Base-by-base conservation (phyloP, 2,113 vertebrate species). In the Xiphias gladius region DNA sequence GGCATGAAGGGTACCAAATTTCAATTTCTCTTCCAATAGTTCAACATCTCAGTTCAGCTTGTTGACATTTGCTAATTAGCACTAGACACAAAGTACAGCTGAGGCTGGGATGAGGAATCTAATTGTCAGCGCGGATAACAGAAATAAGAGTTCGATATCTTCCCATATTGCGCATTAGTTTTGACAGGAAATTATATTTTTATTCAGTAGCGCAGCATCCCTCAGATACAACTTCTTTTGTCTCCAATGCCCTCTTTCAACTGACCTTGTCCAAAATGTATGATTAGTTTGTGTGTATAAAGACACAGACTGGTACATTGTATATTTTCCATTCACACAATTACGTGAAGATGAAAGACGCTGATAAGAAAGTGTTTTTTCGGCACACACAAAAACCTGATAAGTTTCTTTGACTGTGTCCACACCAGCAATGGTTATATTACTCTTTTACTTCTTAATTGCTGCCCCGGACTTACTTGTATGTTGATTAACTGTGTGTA, bases 331-430 rank as follows among this genome's bases (percentile, higher is more conserved):
- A 52, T 16, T 73, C 19, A 46, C 58, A 43, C 58, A 39, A 48
- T 64, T 73, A 50, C 41, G 16, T 77, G 69, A 32, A 65, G 35
- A 74, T 39, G 5, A 58, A 37, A 59, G 30, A 17, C 16, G 14
- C 7, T 67, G 73, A 79, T 69, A 67, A 58, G 55, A 69, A 68
- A 62, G 17, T 9, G 16, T 50, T 66, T 61, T 57, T n/a, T 58
- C 41, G 37, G 54, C 57, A 54, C 61, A 59, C 52, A 26, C 52
- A 46, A n/a, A 35, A 32, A 50, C 35, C 54, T 12, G 16, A 83
- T 76, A 72, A 48, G 57, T 28, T 50, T 58, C 32, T 62, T 41
- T 66, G 35, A 37, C 26, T 48, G 50, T 50, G 30, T 46, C 55
- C 52, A 65, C 65, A 76, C 66, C 14, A 17, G 24, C 20, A 28